Evolutionary conservation across 1,140 invertebrate genomes (phyloP), one percentile per base, ranked within the genome.

Genomic region (Muscidifurax raptorellus): DNA sequence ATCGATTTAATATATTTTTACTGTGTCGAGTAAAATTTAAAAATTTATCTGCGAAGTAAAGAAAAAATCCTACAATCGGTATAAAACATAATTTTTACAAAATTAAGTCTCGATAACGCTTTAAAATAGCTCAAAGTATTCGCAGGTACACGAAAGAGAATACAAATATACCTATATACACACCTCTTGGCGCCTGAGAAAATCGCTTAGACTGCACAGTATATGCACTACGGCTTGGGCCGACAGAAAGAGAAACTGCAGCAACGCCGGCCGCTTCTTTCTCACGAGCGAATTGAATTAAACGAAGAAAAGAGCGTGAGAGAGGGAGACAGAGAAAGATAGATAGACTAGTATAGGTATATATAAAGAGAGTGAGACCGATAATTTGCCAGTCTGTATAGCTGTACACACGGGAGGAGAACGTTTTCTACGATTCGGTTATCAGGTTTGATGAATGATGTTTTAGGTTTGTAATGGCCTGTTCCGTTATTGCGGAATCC

Each of bases 271-370:
- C 47, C 80, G 80, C 30, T 52, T 72, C 80, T 82, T 82, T 82
- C 80, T 82, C 80, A 82, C 80, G 80, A 74, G 80, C n/a, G 69
- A 84, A 78, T 80, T 40, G 76, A 84, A 80, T 74, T 74, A 69
- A 59, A 59, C 52, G 52, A 59, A 36, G 67, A 84, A 52, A 44
- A 74, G 22, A 78, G 32, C 18, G 44, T 1, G 59, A 18, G 52
- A 47, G 47, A 83, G 59, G 4, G 47, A 64, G 81, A 59, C 44
- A 40, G 44, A 52, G 47, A 22, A 22, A 52, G 47, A 52, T 15
- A 52, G 47, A 52, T 15, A 52, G 47, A 52, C 1, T 18, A 22
- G 52, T 18, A 7, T 59, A 59, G 52, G 4, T 59, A 59, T n/a
- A n/a, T 40, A 40, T 59, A 22, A 72, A 52, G 32, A 30, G 77